phyloP scores from a whole-genome alignment of 2,113 vertebrate species.

The Notechis scutatus region DNA sequence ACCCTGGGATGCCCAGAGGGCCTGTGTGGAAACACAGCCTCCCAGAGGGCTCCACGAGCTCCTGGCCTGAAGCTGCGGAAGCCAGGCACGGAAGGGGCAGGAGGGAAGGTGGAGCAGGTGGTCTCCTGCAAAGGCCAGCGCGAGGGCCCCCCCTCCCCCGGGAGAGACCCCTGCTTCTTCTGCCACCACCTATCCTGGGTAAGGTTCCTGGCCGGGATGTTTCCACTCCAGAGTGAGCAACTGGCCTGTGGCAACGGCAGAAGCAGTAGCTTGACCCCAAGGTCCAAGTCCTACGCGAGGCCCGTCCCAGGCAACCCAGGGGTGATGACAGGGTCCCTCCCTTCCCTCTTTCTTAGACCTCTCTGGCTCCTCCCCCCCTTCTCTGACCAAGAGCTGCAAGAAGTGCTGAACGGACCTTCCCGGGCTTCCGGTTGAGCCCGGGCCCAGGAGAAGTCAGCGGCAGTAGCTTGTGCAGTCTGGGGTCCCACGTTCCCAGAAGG shows the following conservation, averaged over 20 bases:
- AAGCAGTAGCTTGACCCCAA: not conserved
- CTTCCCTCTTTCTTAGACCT: not conserved
- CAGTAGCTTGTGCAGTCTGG: not conserved
- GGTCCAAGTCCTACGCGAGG: not conserved
- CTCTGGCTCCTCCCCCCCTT: not conserved
- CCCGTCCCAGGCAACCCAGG: not conserved
- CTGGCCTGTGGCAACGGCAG: not conserved
- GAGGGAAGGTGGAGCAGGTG: fast-evolving
- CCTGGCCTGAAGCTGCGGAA: constrained; percentile 32
- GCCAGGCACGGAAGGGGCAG: not conserved
- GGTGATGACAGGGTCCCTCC: not conserved
- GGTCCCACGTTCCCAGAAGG: fast-evolving
- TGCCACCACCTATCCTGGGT: constrained; percentile 1
- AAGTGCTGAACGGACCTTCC: not conserved
- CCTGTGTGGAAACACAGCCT: constrained; percentile 49
- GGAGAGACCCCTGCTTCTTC: not conserved
- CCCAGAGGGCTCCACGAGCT: constrained; percentile 58
- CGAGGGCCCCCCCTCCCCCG: fast-evolving
- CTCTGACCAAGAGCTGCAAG: not conserved
- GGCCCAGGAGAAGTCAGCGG: not conserved
- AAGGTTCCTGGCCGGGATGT: constrained; percentile 12
- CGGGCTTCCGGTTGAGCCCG: not conserved
- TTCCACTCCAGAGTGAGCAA: not conserved
- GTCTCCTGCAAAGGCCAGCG: not conserved
- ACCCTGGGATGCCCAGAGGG: constrained; percentile 56